phyloP scores from a whole-genome alignment of 2,113 vertebrate genomes.

The Falco punctatus region DNA sequence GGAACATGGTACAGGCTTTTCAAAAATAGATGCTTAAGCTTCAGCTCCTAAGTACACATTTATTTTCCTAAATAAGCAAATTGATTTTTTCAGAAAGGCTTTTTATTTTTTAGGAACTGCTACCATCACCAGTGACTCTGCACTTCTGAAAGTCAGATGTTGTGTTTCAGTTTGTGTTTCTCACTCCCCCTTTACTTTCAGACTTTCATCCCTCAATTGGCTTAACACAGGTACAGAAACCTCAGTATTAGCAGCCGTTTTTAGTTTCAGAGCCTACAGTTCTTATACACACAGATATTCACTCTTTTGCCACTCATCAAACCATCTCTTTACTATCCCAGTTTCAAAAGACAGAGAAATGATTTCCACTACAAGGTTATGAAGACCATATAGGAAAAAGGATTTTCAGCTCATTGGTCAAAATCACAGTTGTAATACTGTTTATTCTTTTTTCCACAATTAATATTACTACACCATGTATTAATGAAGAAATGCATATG shows the following conservation, averaged over 20 bases:
- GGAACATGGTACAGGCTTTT: not conserved
- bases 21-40: not conserved
- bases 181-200: not conserved
- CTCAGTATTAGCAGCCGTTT: not conserved
- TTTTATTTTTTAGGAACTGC: not conserved
- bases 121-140: not conserved
- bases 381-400: not conserved
- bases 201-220: not conserved
- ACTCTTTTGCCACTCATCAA: not conserved
- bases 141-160: not conserved
- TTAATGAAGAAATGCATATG: not conserved
- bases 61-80: not conserved
- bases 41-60: not conserved
- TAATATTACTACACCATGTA: not conserved
- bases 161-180: not conserved
- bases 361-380: not conserved
- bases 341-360: not conserved
- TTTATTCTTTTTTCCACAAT: not conserved
- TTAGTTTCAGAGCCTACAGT: not conserved
- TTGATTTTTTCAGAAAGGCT: not conserved
- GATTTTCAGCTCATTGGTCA: not conserved
- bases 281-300: not conserved
- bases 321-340: not conserved
- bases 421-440: not conserved
- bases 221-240: not conserved